These are phyloP conservation scores for Chironomus striatipennis DNA, from an alignment of 1,140 invertebrate genomes.

Conservation along the genomic window DNA sequence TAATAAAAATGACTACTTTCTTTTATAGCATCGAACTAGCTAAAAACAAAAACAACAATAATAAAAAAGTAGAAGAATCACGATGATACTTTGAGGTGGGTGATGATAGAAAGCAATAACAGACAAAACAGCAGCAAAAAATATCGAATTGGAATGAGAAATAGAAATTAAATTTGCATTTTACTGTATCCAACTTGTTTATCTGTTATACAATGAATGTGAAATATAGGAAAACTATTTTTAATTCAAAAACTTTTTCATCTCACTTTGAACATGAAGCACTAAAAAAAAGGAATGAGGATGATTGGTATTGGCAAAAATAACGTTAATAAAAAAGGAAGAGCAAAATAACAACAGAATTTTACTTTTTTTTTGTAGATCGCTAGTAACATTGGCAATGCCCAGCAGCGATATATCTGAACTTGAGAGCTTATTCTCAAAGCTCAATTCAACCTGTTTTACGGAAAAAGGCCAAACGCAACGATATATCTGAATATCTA, in stretches of 20 bases:
- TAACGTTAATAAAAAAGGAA: not conserved
- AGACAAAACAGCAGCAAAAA: not conserved
- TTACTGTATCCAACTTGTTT: not conserved
- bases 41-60: not conserved
- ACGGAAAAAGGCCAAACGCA: not conserved
- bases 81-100: not conserved
- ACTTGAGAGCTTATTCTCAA: slow-evolving; percentile 12
- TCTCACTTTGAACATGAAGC: slow-evolving; percentile 5
- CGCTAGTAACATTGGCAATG: not conserved
- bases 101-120: too few species aligned
- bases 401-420: not conserved
- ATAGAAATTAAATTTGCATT: slow-evolving; percentile 14
- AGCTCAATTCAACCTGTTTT: slow-evolving; percentile 1
- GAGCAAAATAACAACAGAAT: not conserved
- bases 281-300: not conserved
- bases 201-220: not conserved
- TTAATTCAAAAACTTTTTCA: slow-evolving; percentile 1
- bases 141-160: not conserved
- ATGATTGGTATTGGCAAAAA: not conserved
- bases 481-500: not conserved
- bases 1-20: too few species aligned
- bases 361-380: too few species aligned
- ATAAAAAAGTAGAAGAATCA: not conserved
- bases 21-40: too few species aligned
- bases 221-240: not conserved